Percentiles rank a stretch among this genome's conserved stretches.
These are phyloP conservation scores for Anagrus nilaparvatae DNA, from an alignment of 1,140 invertebrate genomes.

Conservation along the genomic window DNA sequence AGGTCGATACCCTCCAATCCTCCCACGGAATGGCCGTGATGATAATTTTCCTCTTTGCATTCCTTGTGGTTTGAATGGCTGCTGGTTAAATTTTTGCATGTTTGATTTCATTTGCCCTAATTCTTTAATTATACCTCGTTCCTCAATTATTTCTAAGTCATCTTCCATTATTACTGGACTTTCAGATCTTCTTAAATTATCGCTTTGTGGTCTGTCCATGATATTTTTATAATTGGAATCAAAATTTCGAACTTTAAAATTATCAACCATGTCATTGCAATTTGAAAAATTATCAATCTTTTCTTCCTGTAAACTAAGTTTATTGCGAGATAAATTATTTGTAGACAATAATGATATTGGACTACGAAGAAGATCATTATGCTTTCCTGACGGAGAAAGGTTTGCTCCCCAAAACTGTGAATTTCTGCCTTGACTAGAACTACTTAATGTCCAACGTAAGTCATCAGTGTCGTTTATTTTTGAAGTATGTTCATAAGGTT, in stretches of 20 bases:
- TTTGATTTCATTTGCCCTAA: background rate
- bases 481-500: constrained; percentile 24
- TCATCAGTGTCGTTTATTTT: constrained; percentile 29
- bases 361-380: background rate
- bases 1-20: background rate
- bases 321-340: background rate
- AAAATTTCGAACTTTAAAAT: background rate
- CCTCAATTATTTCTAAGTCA: constrained; percentile 13
- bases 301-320: background rate
- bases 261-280: background rate
- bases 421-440: too few relatives aligned
- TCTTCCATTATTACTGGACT: constrained; percentile 6
- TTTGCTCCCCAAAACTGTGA: background rate
- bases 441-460: constrained; percentile 32
- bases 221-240: background rate
- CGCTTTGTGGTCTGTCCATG: constrained; percentile 1
- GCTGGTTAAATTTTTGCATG: background rate
- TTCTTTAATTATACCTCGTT: background rate
- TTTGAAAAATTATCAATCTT: background rate
- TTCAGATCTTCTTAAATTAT: background rate
- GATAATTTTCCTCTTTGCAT: too few relatives aligned
- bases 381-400: background rate
- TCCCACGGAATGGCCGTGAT: constrained; percentile 9
- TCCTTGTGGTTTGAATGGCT: background rate
- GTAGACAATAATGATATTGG: background rate